Percentiles rank a stretch among this genome's conserved stretches.
phyloP scores from a whole-genome alignment of 1,140 invertebrate genomes.

The Lasaia peninsularis region DNA sequence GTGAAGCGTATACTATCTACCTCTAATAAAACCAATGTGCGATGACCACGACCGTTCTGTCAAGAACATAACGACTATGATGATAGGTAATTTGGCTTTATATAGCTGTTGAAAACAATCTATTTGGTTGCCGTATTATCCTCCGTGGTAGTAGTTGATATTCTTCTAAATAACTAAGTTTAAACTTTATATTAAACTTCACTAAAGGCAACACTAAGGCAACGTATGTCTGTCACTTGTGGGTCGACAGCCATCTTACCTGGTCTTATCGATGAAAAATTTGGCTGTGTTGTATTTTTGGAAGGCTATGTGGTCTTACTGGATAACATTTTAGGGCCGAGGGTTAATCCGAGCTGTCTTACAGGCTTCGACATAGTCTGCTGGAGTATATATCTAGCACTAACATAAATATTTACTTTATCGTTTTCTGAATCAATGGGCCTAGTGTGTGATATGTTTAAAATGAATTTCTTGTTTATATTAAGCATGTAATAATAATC shows the following conservation, averaged over 20 bases:
- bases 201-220: not conserved
- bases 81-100: not conserved
- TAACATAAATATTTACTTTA: too few species aligned
- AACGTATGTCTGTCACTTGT: constrained; percentile 14
- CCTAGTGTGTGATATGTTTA: too few species aligned
- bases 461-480: too few species aligned
- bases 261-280: not conserved
- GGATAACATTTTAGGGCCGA: constrained; percentile 19
- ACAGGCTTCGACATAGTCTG: not conserved
- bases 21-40: too few species aligned
- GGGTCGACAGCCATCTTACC: constrained; percentile 2
- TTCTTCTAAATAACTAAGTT: constrained; percentile 12
- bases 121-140: constrained; percentile 1
- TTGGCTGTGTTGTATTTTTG: constrained; percentile 9
- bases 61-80: too few species aligned
- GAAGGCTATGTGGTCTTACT: constrained; percentile 17
- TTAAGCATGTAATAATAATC: too few species aligned
- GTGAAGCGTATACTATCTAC: too few species aligned
- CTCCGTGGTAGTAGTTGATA: constrained; percentile 8
- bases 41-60: too few species aligned
- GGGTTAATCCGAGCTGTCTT: not conserved
- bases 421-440: too few species aligned
- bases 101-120: not conserved
- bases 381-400: not conserved
- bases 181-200: not conserved